Evolutionary conservation across 2,113 vertebrate genomes (phyloP), one percentile per base, ranked within the genome.

Genomic region (Oriolus oriolus): DNA sequence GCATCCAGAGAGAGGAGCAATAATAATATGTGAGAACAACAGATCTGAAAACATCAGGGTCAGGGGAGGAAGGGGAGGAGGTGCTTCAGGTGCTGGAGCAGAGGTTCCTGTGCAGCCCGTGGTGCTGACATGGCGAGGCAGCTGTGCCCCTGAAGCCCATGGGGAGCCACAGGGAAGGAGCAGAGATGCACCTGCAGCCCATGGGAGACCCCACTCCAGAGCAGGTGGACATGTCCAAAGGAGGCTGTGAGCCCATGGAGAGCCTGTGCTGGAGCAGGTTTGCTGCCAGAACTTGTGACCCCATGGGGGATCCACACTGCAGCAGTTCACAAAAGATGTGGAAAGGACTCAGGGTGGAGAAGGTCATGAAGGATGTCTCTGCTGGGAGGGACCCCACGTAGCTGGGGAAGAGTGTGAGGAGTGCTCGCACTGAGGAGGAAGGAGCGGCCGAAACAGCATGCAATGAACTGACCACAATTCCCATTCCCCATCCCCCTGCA

Each of bases 401-500:
- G 8, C 23, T 54, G n/a, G 17, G 20, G 14, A 35, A 27, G 42
- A 8, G 26, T 35, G 11, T 71, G 26, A 63, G 49, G 17, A 30
- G 9, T 57, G 35, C 21, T 49, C 31, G 8, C 1, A 1, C 42
- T 49, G 35, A 63, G 41, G n/a, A 78, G 28, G 41, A 61, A 54
- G 56, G 39, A 61, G n/a, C 0, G 0, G 13, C 28, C 0, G 0
- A 52, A 50, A 20, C 16, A 59, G 19, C 19, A 4, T 2, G 12
- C 16, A 15, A 28, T 23, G 44, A 74, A 30, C 28, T 39, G 52
- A 52, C 7, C 52, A 28, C 13, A 59, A 4, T 19, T 13, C 52
- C 23, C 11, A n/a, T n/a, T 75, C 19, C 24, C 24, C 26, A 24
- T 17, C 22, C 6, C 11, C 30, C 41, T 78, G 30, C 28, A 21